These are phyloP conservation scores for Ornithoptera alexandrae DNA, from an alignment of 2,888 invertebrate species.

Conservation along the genomic window DNA sequence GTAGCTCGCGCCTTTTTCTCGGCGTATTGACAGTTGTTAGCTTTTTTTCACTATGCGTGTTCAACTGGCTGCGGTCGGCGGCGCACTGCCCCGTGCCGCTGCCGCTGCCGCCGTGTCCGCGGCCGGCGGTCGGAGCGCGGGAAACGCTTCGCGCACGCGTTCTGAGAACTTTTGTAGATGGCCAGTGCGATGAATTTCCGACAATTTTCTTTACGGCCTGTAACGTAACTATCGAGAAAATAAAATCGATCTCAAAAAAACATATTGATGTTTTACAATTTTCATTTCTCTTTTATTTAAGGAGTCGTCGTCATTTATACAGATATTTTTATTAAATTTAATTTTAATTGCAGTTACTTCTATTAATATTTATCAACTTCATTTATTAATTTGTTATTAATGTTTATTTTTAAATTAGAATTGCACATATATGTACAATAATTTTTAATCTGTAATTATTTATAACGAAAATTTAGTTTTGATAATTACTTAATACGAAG, in stretches of 20 bases:
- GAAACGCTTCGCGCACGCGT: constrained; percentile 32
- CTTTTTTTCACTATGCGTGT: constrained; percentile 21
- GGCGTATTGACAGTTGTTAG: constrained; percentile 9
- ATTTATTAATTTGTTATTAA: too few species aligned
- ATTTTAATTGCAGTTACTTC: too few species aligned
- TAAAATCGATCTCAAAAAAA: not conserved
- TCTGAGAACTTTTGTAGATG: constrained; percentile 28
- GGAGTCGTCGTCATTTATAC: too few species aligned
- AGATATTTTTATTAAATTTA: too few species aligned
- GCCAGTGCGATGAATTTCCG: constrained; percentile 7
- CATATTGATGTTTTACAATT: too few species aligned
- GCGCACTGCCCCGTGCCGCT: constrained; percentile 21
- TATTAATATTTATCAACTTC: too few species aligned
- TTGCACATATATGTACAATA: too few species aligned
- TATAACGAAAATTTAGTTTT: too few species aligned
- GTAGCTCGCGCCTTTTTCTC: constrained; percentile 26
- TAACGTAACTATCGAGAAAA: not conserved
- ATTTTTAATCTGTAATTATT: too few species aligned
- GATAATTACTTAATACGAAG: too few species aligned
- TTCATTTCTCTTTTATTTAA: too few species aligned
- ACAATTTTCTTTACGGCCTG: not conserved
- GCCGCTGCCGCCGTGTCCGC: constrained; percentile 4
- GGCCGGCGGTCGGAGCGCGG: not conserved
- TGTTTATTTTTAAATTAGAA: too few species aligned
- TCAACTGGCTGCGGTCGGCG: constrained; percentile 19